Conservation (phyloP, 2,113 vertebrate species). For the Galbula dea region DNA sequence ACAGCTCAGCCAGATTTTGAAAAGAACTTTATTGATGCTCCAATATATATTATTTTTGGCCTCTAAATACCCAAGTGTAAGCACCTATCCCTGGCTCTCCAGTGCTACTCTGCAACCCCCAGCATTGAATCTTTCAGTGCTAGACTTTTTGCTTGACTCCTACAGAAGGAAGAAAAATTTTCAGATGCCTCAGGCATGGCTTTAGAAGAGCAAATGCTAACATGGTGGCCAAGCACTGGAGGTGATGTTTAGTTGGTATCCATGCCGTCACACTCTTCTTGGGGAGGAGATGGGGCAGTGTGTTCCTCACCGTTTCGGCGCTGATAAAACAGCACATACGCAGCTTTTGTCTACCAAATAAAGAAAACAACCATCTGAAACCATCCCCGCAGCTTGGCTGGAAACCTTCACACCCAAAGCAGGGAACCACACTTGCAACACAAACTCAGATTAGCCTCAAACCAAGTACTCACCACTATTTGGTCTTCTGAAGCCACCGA, state of each 20-base stretch:
- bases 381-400: background rate
- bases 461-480: conserved; percentile 87
- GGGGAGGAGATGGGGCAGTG: conserved; percentile 70
- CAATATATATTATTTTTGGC: conserved; percentile 65
- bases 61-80: conserved; percentile 47
- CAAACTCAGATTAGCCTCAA: background rate
- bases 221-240: background rate
- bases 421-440: background rate
- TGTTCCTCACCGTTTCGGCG: conserved; percentile 80
- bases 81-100: conserved; percentile 49
- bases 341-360: conserved; percentile 87
- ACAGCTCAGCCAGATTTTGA: conserved; percentile 55
- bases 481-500: conserved; percentile 91
- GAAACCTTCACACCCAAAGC: rapidly evolving
- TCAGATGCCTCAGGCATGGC: conserved; percentile 33
- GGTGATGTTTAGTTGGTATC: conserved; percentile 88
- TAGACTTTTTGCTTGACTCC: conserved; percentile 33
- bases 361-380: background rate
- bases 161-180: conserved; percentile 48
- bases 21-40: conserved; percentile 66
- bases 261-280: conserved; percentile 84
- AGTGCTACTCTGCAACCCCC: conserved; percentile 18
- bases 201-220: conserved; percentile 1
- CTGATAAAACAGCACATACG: conserved; percentile 94
- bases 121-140: conserved; percentile 9